Base-by-base conservation (phyloP, 1,140 invertebrate genomes). In the Stratiolaelaps scimitus region DNA sequence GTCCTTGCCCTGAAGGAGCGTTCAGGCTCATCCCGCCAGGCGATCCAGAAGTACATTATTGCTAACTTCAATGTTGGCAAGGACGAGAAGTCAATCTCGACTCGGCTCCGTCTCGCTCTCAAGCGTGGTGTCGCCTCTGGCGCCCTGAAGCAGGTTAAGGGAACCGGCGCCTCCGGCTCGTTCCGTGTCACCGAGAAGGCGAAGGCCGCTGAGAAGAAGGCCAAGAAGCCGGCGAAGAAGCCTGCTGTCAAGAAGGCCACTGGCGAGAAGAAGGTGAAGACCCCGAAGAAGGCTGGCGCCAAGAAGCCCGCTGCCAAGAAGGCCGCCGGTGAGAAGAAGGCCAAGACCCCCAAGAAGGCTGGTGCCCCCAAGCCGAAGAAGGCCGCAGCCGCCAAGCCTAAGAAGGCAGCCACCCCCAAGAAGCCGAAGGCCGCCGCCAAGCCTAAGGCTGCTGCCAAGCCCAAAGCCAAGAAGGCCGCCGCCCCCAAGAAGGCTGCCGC, bases 21-120 rank as follows among this genome's bases (percentile, higher is more conserved):
- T 64, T 70, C 44, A 13, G 73, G 73, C 19, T 73, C 73, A 4
- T 74, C 73, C 15, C 66, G 71, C 15, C 72, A 73, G 48, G 71
- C 72, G 15, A 72, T 74, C 65, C 64, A 68, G 30, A 74, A 74
- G 67, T 74, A 73, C 66, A 74, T 74, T 65, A 46, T 68, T 10
- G 68, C 69, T 26, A 72, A 73, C 40, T 73, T 70, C 70, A 71
- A 70, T 7, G 67, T 74, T 19, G 72, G 72, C 15, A 64, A 68
- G 29, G 71, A 73, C 64, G 53, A 69, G 43, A 67, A 70, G 10
- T 65, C 65, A 60, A 71, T 69, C n/a, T 69, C 69, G 26, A 64
- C 68, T 20, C 70, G 70, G 29, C 34, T 71, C 34, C 70, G 70
- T 48, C 43, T 68, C 53, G 71, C 71, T 40, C 68, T 73, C 29